Base-by-base conservation (phyloP, 2,797 vertebrate genomes). In the Geotrypetes seraphini region DNA sequence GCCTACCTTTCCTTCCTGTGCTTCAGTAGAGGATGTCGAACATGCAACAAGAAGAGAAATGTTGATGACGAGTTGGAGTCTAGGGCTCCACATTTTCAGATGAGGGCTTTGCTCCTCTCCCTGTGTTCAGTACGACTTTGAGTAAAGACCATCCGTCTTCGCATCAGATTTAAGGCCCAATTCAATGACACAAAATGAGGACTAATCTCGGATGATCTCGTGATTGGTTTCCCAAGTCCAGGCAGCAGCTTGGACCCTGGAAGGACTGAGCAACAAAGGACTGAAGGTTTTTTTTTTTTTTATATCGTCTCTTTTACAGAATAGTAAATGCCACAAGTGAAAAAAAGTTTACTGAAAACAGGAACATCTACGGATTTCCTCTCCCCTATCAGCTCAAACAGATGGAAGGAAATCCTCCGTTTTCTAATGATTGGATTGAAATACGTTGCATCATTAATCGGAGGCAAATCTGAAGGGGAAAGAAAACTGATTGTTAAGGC, bases 351-450 rank as follows among this genome's bases (percentile, higher is more conserved):
- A 57, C 73, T 54, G 44, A 78, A 75, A 70, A 79, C 83, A 88
- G 87, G 88, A 89, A 90, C 78, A 53, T 57, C 39, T 57, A 70
- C 62, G 73, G 84, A 90, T 87, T 84, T 90, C 88, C 81, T 86
- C 64, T 52, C 75, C 70, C 73, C 29, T 73, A 77, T 66, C 66
- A 67, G 70, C 65, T 64, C 50, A 37, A 60, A 72, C 80, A 81
- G 78, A 75, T 73, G 70, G 67, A 81, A 72, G 69, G 86, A 91
- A 87, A 87, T 86, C 82, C 77, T 76, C 41, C 64, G 60, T 68
- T 61, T 63, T 55, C 52, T 55, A n/a, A 51, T 61, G 60, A 66
- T 54, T 61, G 60, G 52, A 57, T 61, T 49, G 53, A 62, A 50
- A 54, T 33, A 50, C 33, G 39, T 53, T 63, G 38, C 47, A 30